A percentile compares a stretch with the other conserved stretches of the same genome.
Conservation (phyloP, 2,797 vertebrate genomes). For the Ctenopoma kingsleyae region DNA sequence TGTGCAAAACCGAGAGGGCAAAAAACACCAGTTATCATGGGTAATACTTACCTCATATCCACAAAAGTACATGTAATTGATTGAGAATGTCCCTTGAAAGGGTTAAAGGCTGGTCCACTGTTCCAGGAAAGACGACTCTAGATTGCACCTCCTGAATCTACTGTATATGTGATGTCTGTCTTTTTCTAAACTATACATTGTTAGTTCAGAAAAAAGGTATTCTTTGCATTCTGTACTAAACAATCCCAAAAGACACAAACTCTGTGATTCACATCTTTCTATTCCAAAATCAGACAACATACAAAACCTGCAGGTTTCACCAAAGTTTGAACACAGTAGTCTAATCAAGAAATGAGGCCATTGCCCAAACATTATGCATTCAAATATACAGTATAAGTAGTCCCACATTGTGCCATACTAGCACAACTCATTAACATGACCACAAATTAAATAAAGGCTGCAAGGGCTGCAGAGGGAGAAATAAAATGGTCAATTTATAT, state of each 20-base stretch:
- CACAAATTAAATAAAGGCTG: conserved; percentile 73
- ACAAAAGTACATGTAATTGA: background rate
- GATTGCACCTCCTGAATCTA: background rate
- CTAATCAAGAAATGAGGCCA: conserved; percentile 39
- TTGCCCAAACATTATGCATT: conserved; percentile 47
- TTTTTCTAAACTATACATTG: no score
- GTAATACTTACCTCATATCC: background rate
- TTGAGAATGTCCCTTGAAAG: background rate
- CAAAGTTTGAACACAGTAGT: conserved; percentile 10
- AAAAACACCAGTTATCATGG: background rate
- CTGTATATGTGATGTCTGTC: no score
- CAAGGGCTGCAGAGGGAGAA: conserved; percentile 54
- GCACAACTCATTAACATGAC: conserved; percentile 70
- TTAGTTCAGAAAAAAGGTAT: no score
- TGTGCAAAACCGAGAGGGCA: background rate
- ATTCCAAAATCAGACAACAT: background rate
- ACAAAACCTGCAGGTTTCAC: conserved; percentile 19
- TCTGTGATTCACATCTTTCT: no score
- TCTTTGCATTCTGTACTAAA: no score
- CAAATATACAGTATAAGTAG: conserved; percentile 45
- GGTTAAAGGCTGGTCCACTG: background rate
- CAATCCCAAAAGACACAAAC: no score
- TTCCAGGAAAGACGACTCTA: no score
- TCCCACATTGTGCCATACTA: conserved; percentile 46
- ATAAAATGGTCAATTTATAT: conserved; percentile 79